Evolutionary conservation across 2,797 vertebrate species (phyloP), one percentile per base, ranked within the genome.

Genomic region (Clarias pachynema): DNA sequence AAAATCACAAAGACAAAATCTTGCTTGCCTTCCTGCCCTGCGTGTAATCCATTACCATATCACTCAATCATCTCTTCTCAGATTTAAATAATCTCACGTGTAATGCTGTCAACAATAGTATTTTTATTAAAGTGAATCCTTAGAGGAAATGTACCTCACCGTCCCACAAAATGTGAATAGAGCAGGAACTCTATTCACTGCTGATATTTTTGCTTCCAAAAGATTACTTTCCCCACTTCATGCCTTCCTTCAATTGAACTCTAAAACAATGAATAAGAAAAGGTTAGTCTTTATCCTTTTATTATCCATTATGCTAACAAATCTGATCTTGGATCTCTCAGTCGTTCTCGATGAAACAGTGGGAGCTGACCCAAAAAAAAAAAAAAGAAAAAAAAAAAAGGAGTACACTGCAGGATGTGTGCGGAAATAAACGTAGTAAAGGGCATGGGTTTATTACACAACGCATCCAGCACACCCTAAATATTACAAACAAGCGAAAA

Each of bases 211-310:
- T 57, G 53, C 34, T 82, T 82, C 74, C 22, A 59, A 81, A 69
- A 75, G 79, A 69, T 49, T 77, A 78, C 81, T 72, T 65, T 62
- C 66, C 26, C 66, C 84, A 85, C 75, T 44, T 84, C 63, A 49
- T 66, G 73, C 72, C 73, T 87, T 89, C 87, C 89, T 84, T 29
- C 74, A 75, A 89, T 86, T 88, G 81, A 89, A 87, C 75, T 77
- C 60, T 37, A 83, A 86, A 86, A 89, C 87, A 89, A 87, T 86
- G 75, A 53, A 69, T 59, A 70, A 31, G 63, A 85, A 82, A 85
- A 79, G 79, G 40, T 81, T 62, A 74, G 49, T 29, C 49, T 66
- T 77, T 60, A 69, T 72, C 65, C 74, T 72, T 84, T 79, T 60
- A 78, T 81, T 84, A 78, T 78, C 79, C 16, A 72, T 66, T 74